phyloP scores from a whole-genome alignment of 2,888 invertebrate species.

The Parnassius apollo region DNA sequence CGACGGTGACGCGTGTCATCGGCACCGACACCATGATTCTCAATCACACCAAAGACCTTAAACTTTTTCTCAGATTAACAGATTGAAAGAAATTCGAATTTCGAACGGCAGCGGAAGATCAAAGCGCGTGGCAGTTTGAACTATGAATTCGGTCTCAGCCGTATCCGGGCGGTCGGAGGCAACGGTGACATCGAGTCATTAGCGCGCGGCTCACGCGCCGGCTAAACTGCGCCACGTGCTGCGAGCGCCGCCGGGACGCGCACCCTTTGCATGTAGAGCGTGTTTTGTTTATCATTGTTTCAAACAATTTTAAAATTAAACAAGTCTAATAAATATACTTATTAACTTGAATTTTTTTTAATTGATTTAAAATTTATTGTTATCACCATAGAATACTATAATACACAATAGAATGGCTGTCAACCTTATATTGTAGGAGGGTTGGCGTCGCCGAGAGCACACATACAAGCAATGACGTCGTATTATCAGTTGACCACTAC shows the following conservation, averaged over 20 bases:
- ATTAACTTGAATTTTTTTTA: not conserved
- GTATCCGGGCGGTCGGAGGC: slow-evolving; percentile 33
- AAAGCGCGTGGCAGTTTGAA: slow-evolving; percentile 30
- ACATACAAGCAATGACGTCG: no score
- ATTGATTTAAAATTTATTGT: not conserved
- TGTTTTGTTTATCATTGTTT: slow-evolving; percentile 32
- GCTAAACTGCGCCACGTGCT: slow-evolving; percentile 75
- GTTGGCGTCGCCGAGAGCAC: no score
- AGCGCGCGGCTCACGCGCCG: slow-evolving; percentile 71
- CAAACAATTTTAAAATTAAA: not conserved
- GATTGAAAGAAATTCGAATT: slow-evolving; percentile 13
- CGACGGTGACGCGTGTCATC: no score
- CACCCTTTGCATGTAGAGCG: slow-evolving; percentile 57
- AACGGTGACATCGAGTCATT: slow-evolving; percentile 60
- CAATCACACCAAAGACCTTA: no score
- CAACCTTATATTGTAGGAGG: no score
- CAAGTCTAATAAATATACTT: not conserved
- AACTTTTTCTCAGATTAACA: not conserved
- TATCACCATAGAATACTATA: not conserved
- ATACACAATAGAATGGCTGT: no score
- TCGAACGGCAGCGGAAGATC: slow-evolving; percentile 37
- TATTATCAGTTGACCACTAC: no score
- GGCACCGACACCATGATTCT: no score
- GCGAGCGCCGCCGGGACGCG: slow-evolving; percentile 42
- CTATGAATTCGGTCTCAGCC: slow-evolving; percentile 16